Conservation (phyloP, 92 coral and sea anemone genomes). For the Palythoa heliodiscus region DNA sequence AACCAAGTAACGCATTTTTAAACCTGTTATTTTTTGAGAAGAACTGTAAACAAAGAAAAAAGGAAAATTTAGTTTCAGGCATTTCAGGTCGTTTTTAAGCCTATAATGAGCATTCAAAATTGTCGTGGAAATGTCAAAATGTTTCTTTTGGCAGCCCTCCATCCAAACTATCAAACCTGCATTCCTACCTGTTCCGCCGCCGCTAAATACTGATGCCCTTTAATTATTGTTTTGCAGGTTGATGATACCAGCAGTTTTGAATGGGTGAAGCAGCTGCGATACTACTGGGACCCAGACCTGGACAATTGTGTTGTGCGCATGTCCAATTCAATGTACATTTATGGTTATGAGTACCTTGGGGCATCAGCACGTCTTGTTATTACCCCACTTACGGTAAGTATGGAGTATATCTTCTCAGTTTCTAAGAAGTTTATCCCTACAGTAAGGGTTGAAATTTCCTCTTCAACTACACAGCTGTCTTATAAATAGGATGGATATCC, state of each 20-base stretch:
- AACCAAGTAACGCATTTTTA: too few species aligned
- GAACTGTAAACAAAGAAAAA: too few species aligned
- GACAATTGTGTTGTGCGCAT: slow-evolving; percentile 99
- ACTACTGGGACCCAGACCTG: slow-evolving; percentile 99
- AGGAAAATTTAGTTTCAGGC: too few species aligned
- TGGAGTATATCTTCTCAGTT: not conserved
- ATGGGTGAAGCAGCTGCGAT: slow-evolving; percentile 99
- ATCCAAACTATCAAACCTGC: too few species aligned
- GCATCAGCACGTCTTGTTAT: slow-evolving; percentile 97
- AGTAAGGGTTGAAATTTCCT: not conserved
- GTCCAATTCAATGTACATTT: slow-evolving; percentile 97
- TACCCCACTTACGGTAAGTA: slow-evolving; percentile 95
- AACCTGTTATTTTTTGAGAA: too few species aligned
- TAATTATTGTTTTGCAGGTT: slow-evolving; percentile 57
- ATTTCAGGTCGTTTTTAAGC: too few species aligned
- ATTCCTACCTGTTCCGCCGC: too few species aligned
- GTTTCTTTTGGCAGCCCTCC: too few species aligned
- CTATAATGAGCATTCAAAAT: too few species aligned
- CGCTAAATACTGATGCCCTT: not conserved
- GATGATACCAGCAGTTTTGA: slow-evolving; percentile 93
- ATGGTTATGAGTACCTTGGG: slow-evolving; percentile 98
- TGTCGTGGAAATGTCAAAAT: too few species aligned
- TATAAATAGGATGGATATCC: too few species aligned
- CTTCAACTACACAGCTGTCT: too few species aligned
- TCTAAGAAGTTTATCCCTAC: not conserved